These are phyloP conservation scores for Apogon hyalosoma DNA, from an alignment of 2,797 vertebrate species.

Conservation along the genomic window DNA sequence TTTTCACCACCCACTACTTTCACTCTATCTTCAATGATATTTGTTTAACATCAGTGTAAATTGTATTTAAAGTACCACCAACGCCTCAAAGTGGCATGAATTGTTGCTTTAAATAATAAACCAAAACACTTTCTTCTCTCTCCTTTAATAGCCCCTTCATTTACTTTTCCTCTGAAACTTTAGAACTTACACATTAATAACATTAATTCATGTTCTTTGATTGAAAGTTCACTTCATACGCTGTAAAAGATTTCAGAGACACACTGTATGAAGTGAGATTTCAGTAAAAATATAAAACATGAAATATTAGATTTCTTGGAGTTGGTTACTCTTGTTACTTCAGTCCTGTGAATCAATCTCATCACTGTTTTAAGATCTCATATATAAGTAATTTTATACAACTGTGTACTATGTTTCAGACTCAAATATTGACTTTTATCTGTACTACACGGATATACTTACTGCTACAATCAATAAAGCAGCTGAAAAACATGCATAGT, in stretches of 20 bases:
- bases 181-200: constrained; percentile 8
- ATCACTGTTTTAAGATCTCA: too few relatives aligned
- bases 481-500: too few relatives aligned
- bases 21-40: not conserved
- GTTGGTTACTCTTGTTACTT: not conserved
- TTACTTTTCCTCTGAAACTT: constrained; percentile 3
- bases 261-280: not conserved
- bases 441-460: too few relatives aligned
- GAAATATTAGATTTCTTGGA: not conserved
- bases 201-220: constrained; percentile 53
- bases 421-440: too few relatives aligned
- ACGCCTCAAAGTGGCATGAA: constrained; percentile 3
- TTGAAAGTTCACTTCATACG: not conserved
- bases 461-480: too few relatives aligned
- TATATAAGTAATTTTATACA: too few relatives aligned
- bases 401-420: too few relatives aligned
- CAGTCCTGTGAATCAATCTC: not conserved
- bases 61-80: not conserved
- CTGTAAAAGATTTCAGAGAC: constrained; percentile 30
- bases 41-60: not conserved
- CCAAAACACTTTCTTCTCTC: not conserved
- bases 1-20: constrained; percentile 21
- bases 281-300: too few relatives aligned
- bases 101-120: not conserved
- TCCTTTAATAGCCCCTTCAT: not conserved